Evolutionary conservation across 2,113 vertebrate genomes (phyloP), one percentile per base, ranked within the genome.

Genomic region (Rhizomys pruinosus): DNA sequence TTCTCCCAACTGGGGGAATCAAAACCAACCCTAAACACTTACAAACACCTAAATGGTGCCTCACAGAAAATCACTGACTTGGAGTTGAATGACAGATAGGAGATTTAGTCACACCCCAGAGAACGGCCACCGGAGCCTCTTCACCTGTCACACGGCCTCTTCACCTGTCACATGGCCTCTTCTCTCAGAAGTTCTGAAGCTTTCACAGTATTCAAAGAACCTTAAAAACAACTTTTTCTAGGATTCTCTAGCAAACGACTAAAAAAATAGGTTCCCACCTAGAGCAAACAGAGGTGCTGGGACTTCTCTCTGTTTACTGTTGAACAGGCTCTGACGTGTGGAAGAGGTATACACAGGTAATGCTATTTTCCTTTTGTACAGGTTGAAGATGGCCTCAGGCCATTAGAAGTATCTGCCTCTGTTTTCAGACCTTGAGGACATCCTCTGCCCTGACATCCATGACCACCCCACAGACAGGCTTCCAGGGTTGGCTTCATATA

Each of bases 391-490:
- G 25, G 42, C 55, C 34, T 55, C 47, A 39, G 73, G 72, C 64
- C 25, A 32, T 55, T 3, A 32, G 8, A 10, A 1, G 61, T 3
- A 1, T 32, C 59, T 0, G 4, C 20, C 34, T 66, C 2, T 22
- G 11, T 19, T 29, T 91, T 44, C 32, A 42, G 81, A 52, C 42
- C 27, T 64, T 27, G 37, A 0, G 19, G 47, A 37, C 2, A 52
- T 3, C 61, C 72, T 34, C 0, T 4, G 44, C 5, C 37, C 1
- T 23, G 4, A 12, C 1, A 71, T 57, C 42, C 82, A 19, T n/a
- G 32, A 47, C 20, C 11, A 4, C 20, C 59, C 39, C 6, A 55
- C 2, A n/a, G 7, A 64, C 5, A 6, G 29, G 76, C 0, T 9
- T n/a, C 0, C 17, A 32, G 37, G n/a, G 37, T 15, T 47, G 22